These are phyloP conservation scores for Asteroscopus sphinx DNA, from an alignment of 2,888 invertebrate species.

Conservation along the genomic window DNA sequence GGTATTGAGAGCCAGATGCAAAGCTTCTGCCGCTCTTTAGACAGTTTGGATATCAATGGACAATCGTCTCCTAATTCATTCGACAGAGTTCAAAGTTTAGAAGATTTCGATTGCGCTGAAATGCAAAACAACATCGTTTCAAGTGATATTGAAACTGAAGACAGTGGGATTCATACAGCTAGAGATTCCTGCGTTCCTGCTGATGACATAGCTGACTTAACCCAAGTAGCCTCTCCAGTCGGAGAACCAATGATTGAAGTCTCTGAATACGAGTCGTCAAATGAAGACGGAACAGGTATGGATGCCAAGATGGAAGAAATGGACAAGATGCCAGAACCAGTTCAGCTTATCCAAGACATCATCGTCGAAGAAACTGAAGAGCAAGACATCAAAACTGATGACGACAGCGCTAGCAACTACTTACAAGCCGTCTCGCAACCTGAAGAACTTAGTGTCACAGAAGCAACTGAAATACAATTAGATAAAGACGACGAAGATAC, in stretches of 20 bases:
- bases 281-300: conserved; percentile 77
- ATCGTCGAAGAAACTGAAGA: conserved; percentile 86
- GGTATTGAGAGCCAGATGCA: conserved; percentile 89
- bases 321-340: conserved; percentile 65
- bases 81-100: conserved; percentile 91
- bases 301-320: conserved; percentile 77
- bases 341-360: conserved; percentile 74
- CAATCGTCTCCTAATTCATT: conserved; percentile 88
- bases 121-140: conserved; percentile 89
- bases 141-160: conserved; percentile 93
- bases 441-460: conserved; percentile 83
- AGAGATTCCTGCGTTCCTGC: conserved; percentile 94
- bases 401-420: conserved; percentile 85
- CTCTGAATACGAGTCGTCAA: conserved; percentile 85
- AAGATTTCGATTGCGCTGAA: conserved; percentile 91
- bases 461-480: conserved; percentile 86
- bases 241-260: conserved; percentile 83
- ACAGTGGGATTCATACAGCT: conserved; percentile 94
- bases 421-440: conserved; percentile 83
- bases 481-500: conserved; percentile 89
- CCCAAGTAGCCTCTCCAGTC: conserved; percentile 85
- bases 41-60: conserved; percentile 91
- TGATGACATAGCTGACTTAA: conserved; percentile 92
- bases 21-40: conserved; percentile 91
- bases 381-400: conserved; percentile 79